A percentile compares a stretch with the other conserved stretches of the same genome.
Evolutionary conservation across 2,888 invertebrate genomes (phyloP).

Genomic region (Tricholauxania praeusta): DNA sequence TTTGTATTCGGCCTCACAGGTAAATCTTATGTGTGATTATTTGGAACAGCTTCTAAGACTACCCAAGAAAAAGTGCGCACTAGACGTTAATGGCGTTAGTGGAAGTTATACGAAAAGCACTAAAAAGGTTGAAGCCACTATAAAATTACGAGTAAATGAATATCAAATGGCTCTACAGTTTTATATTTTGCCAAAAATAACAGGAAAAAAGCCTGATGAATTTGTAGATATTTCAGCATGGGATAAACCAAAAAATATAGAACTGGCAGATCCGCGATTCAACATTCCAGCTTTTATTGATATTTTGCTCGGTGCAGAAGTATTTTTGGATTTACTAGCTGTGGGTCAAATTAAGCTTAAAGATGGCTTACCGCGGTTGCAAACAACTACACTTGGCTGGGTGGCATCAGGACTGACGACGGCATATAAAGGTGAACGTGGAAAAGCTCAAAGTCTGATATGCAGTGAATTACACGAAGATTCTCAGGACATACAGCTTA

Average conservation of each 20-base stretch:
- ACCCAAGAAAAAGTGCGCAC: constrained; percentile 18
- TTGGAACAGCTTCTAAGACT: constrained; percentile 26
- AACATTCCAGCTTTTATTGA: constrained; percentile 31
- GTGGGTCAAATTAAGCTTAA: constrained; percentile 18
- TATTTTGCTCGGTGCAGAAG: constrained; percentile 23
- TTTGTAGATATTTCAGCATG: constrained; percentile 25
- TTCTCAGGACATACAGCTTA: not conserved
- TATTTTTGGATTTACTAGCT: constrained; percentile 30
- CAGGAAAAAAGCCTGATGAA: constrained; percentile 23
- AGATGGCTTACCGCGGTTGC: not conserved
- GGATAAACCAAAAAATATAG: constrained; percentile 29
- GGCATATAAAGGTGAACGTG: not conserved
- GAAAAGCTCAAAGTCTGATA: constrained; percentile 1
- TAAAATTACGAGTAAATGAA: constrained; percentile 32
- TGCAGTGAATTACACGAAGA: not conserved
- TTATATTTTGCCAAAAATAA: constrained; percentile 28
- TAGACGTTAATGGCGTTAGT: constrained; percentile 23
- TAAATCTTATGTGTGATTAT: constrained; percentile 37
- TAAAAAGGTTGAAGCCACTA: constrained; percentile 20
- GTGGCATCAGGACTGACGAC: constrained; percentile 7
- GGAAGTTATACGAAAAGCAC: constrained; percentile 12
- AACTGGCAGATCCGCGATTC: constrained; percentile 20
- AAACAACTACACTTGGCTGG: constrained; percentile 26
- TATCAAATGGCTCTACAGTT: constrained; percentile 19
- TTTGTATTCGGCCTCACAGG: constrained; percentile 40